Conservation (phyloP, 2,888 invertebrate genomes). For the Protonemura montana region DNA sequence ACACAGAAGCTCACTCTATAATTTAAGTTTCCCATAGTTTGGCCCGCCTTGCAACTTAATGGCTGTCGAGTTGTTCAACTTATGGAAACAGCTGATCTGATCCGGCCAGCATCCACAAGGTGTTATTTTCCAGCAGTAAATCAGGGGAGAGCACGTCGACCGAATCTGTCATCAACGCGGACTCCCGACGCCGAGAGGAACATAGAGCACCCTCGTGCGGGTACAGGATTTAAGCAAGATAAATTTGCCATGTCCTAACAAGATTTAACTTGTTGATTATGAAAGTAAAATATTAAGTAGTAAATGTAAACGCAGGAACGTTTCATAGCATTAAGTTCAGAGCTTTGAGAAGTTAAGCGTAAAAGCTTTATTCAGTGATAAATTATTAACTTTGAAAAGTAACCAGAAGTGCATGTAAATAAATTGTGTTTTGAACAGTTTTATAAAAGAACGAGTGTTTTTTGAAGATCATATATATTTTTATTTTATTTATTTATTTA, state of each 20-base stretch:
- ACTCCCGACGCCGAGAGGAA: background rate
- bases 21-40: background rate
- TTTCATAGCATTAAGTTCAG: background rate
- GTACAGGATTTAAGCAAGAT: background rate
- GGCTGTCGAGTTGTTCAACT: background rate
- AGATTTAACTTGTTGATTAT: background rate
- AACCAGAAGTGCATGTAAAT: background rate
- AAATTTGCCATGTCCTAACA: background rate
- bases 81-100: background rate
- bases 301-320: background rate
- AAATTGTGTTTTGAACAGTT: background rate
- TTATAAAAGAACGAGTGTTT: too few relatives aligned
- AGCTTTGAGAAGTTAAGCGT: background rate
- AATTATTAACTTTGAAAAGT: background rate
- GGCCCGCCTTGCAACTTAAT: background rate
- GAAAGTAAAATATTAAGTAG: slow-evolving; percentile 2
- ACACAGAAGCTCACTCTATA: background rate
- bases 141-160: background rate
- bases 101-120: background rate
- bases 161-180: background rate
- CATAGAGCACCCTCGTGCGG: background rate
- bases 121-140: background rate
- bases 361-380: background rate
- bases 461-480: too few relatives aligned
- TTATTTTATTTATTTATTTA: too few relatives aligned